Evolutionary conservation across 2,888 invertebrate species (phyloP), one percentile per base, ranked within the genome.

Genomic region (Cryptophagus acutangulus): DNA sequence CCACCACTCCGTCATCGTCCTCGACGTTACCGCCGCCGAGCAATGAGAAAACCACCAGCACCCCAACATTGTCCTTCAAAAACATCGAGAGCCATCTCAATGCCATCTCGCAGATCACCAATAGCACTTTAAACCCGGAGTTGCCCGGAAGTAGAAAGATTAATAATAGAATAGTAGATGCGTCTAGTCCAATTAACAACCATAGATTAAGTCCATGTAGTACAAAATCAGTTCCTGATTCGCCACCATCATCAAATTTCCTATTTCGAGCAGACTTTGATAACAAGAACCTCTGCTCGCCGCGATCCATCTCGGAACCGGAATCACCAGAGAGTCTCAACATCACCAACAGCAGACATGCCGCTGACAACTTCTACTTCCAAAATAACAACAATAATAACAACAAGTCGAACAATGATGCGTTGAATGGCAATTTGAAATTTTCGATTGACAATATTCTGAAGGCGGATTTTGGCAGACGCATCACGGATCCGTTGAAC

Each of bases 401-500:
- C 40, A 41, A 26, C 18, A 42, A 35, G 38, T 15, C 31, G 31
- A 63, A 64, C 35, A 62, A 65, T 44, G 55, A 65, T 15, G 57
- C 57, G 5, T 61, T 55, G 33, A 59, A 61, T 36, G 61, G 72
- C 33, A 76, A 77, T 52, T 66, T 90, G 17, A 83, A 85, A 54
- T 90, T 89, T 71, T 88, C 88, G 59, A 88, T 91, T 63, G 87
- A 86, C 58, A 89, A 90, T 67, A 90, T 90, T 45, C 69, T 90
- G 15, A 81, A 87, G 59, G 89, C 89, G 0, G 89, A 90, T 63
- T 90, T 90, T 52, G 89, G 90, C 0, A 73, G 82, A 17, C 63
- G 81, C 31, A 81, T 82, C 24, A 81, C 81, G 0, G 81, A 84
- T 57, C 84, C 84, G 8, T 70, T 84, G 38, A 74, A 75, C 34